A percentile compares a stretch with the other conserved stretches of the same genome.
These are phyloP conservation scores for Polypedilum vanderplanki DNA, from an alignment of 1,140 invertebrate species.

Conservation along the genomic window DNA sequence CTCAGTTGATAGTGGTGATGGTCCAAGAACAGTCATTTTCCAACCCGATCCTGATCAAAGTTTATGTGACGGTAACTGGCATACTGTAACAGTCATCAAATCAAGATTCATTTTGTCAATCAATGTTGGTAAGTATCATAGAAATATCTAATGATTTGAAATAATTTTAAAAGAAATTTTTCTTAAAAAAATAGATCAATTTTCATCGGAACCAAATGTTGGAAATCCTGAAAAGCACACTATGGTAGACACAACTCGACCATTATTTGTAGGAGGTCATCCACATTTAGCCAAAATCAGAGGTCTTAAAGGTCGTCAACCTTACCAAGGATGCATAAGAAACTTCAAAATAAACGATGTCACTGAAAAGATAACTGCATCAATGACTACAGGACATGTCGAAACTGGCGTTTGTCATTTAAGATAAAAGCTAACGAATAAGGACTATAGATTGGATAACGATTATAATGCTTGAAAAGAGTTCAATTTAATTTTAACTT, in stretches of 20 bases:
- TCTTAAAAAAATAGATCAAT: conserved; percentile 28
- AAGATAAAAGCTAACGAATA: background rate
- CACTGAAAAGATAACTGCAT: conserved; percentile 51
- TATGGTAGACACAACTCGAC: conserved; percentile 68
- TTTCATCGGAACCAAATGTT: conserved; percentile 43
- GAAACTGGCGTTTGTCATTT: conserved; percentile 58
- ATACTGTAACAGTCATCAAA: conserved; percentile 49
- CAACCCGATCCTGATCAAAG: conserved; percentile 60
- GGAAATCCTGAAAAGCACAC: conserved; percentile 57
- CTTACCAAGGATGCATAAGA: conserved; percentile 77
- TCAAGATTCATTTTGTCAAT: conserved; percentile 41
- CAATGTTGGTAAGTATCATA: conserved; percentile 35
- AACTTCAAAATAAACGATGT: conserved; percentile 61
- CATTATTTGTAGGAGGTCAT: conserved; percentile 85
- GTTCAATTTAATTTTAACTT: no score
- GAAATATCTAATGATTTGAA: no score
- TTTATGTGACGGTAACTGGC: conserved; percentile 92
- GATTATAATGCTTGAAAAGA: no score
- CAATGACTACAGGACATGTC: conserved; percentile 57
- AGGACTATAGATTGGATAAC: no score
- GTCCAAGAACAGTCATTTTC: conserved; percentile 67
- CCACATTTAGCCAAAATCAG: conserved; percentile 49
- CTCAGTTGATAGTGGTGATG: conserved; percentile 76
- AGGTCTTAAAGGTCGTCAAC: conserved; percentile 52
- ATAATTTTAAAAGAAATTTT: no score